phyloP scores from a whole-genome alignment of 2,888 invertebrate species.

The Xanthia icteritia region DNA sequence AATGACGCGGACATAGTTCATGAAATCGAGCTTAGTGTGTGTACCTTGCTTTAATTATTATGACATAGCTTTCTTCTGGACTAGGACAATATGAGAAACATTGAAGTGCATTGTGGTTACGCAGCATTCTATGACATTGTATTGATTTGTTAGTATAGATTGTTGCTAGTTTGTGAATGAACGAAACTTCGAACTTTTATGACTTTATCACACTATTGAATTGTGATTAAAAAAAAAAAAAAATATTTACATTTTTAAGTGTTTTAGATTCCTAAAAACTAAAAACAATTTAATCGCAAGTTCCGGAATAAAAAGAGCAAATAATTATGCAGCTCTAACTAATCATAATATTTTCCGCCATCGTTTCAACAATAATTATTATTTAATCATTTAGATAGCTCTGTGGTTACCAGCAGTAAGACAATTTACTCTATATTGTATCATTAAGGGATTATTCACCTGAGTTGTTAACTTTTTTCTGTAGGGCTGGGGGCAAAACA shows the following conservation, averaged over 20 bases:
- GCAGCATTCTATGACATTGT: constrained; percentile 19
- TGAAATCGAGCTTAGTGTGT: constrained; percentile 76
- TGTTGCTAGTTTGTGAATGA: constrained; percentile 1
- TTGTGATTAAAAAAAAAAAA: too few species aligned
- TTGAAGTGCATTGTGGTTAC: constrained; percentile 6
- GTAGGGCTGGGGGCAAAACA: constrained; percentile 37
- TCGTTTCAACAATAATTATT: constrained; percentile 56
- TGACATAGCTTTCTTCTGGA: constrained; percentile 69
- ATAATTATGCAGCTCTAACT: constrained; percentile 29
- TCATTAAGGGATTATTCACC: constrained; percentile 61
- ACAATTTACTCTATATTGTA: constrained; percentile 54
- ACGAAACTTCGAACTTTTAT: background rate
- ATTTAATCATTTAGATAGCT: constrained; percentile 62
- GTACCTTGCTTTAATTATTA: constrained; percentile 72
- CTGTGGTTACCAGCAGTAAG: constrained; percentile 54
- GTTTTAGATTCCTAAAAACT: background rate
- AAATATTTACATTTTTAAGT: background rate
- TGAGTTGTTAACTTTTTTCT: constrained; percentile 37
- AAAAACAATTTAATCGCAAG: background rate
- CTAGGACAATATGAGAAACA: constrained; percentile 44
- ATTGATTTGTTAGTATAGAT: constrained; percentile 17
- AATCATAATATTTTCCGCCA: constrained; percentile 42
- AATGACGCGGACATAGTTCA: constrained; percentile 85
- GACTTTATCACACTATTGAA: background rate
- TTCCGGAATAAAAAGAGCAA: constrained; percentile 29